Conservation (phyloP, 1,140 invertebrate species). For the Drosophila quadrilineata region DNA sequence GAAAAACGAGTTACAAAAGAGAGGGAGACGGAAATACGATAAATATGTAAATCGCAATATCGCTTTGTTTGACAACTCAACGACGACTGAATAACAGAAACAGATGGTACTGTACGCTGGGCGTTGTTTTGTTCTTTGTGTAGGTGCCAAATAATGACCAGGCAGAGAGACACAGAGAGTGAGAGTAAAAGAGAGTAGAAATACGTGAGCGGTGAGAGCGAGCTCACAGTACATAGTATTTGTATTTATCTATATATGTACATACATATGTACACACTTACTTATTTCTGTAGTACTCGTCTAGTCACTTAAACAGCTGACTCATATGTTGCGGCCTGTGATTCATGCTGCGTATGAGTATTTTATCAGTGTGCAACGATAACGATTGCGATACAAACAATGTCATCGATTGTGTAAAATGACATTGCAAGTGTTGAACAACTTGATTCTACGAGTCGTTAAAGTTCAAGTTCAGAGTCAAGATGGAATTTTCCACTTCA, state of each 20-base stretch:
- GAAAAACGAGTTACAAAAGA: background rate
- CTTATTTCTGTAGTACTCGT: background rate
- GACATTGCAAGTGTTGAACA: background rate
- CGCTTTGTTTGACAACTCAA: slow-evolving; percentile 26
- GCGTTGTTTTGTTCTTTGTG: slow-evolving; percentile 12
- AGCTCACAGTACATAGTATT: background rate
- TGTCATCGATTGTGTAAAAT: background rate
- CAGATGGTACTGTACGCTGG: slow-evolving; percentile 1
- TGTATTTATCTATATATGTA: background rate
- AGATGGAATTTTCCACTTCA: no score
- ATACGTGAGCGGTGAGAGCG: slow-evolving; percentile 2
- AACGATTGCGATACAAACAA: background rate
- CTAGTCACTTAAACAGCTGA: background rate
- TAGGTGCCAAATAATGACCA: no score
- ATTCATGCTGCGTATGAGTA: background rate
- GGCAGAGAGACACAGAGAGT: background rate
- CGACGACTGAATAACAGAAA: slow-evolving; percentile 23
- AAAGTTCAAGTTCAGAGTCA: background rate
- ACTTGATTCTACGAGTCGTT: no score
- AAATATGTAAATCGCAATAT: slow-evolving; percentile 7
- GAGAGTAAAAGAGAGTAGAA: background rate
- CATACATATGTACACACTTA: background rate
- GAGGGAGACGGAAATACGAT: slow-evolving; percentile 2
- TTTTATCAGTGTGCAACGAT: slow-evolving; percentile 2
- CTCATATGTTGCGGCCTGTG: background rate